A percentile compares a stretch with the other conserved stretches of the same genome.
phyloP scores from a whole-genome alignment of 2,113 vertebrate species.

The Pimephales promelas region DNA sequence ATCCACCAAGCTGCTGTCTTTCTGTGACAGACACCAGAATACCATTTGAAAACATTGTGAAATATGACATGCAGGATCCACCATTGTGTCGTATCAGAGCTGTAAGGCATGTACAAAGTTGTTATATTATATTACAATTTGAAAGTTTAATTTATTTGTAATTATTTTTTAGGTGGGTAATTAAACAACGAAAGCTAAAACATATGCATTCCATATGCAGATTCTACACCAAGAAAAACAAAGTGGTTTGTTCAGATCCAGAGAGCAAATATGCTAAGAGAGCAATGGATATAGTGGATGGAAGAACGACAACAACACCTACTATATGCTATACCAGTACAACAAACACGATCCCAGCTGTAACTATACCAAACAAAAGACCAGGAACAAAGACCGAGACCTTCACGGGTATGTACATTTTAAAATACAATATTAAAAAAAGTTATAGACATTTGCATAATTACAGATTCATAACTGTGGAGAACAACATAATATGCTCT shows the following conservation, averaged over 20 bases:
- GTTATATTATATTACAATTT: no score
- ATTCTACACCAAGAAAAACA: no score
- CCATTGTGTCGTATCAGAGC: neutral
- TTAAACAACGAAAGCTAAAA: no score
- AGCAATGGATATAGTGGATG: rapidly evolving
- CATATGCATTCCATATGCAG: no score
- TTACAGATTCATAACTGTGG: no score
- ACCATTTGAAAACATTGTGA: rapidly evolving
- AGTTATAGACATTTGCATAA: no score
- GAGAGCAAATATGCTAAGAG: neutral
- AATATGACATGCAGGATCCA: rapidly evolving
- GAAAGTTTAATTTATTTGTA: neutral
- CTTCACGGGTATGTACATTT: no score
- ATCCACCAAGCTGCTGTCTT: rapidly evolving
- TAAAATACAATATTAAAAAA: no score
- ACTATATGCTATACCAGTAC: neutral
- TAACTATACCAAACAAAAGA: no score
- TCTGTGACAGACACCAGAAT: rapidly evolving
- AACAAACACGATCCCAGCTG: no score
- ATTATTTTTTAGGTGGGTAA: neutral
- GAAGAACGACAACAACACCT: neutral
- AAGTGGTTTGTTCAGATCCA: slow-evolving; percentile 57
- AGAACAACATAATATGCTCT: no score
- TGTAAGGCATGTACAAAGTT: slow-evolving; percentile 8
- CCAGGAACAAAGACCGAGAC: neutral